Evolutionary conservation across 92 coral and sea anemone species (phyloP), one percentile per base, ranked within the genome.

Genomic region (Siderastrea siderea): DNA sequence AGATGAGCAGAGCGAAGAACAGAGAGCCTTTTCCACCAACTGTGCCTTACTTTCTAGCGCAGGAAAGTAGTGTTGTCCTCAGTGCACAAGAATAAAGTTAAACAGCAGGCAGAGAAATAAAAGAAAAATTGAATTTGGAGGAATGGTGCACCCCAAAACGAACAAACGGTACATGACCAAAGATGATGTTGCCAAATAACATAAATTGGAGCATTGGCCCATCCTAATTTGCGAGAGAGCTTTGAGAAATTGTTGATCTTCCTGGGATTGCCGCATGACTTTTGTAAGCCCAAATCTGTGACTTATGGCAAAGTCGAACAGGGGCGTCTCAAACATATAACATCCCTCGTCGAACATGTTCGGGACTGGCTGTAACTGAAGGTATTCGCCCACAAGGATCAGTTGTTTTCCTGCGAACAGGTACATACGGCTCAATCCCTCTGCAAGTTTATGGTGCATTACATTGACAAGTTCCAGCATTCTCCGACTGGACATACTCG

Each of bases 401-500:
- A 82, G 47, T 26, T 26, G 38, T 26, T 26, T 26, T 38, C 88
- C 88, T 12, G 84, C 92, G 59, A 89, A 83, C 1, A 84, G 84
- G 13, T 16, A 19, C 11, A 16, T 12, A 7, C 15, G 3, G 8
- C 16, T 1, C 6, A 14, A 19, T n/a, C 48, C 84, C 4, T 19
- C 6, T 4, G 84, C 50, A 26, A 88, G 67, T 13, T 47, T 38
- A 77, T 89, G 88, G 16, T 89, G 88, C 58, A 83, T 51, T 12
- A 47, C 47, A 61, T 83, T 75, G 7, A 81, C 87, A 45, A 88
- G 61, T 68, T 88, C 91, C 15, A 88, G 77, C 65, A 81, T 81
- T 68, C 89, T 43, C 58, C 60, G 67, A 58, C 92, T 89, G 43
- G 88, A 83, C 92, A 89, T 89, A 8, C 88, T 82, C 26, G 80